Evolutionary conservation across 1,140 invertebrate genomes (phyloP).

Genomic region (Pseudomyrmex pallidus): DNA sequence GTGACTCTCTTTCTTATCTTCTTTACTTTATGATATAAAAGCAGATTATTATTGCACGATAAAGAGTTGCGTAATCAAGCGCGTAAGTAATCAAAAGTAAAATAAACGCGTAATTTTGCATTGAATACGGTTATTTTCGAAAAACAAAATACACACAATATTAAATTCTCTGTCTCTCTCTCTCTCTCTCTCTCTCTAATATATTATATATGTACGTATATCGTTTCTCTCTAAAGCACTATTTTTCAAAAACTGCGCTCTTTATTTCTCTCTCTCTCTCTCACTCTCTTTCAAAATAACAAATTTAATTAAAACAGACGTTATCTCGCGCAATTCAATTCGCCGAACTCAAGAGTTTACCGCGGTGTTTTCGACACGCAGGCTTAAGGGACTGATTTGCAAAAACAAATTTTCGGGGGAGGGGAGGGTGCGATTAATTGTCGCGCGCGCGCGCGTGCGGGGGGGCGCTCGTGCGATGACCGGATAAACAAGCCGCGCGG

Average conservation of each 20-base stretch:
- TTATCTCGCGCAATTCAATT: background rate
- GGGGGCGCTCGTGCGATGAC: background rate
- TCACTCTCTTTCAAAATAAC: background rate
- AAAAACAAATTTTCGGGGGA: background rate
- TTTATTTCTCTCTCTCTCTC: too few species aligned
- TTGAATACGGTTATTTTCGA: background rate
- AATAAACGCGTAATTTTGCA: background rate
- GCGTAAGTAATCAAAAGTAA: background rate
- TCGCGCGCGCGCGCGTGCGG: too few species aligned
- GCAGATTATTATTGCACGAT: too few species aligned
- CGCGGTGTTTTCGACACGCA: background rate
- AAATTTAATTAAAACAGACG: conserved; percentile 22
- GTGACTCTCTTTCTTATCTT: background rate
- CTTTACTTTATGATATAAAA: background rate
- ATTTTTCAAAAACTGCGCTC: background rate
- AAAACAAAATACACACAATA: background rate
- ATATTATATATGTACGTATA: background rate
- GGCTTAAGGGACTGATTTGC: background rate
- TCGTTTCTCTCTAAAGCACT: background rate
- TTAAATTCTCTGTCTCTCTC: background rate
- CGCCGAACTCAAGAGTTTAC: background rate
- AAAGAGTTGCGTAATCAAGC: too few species aligned
- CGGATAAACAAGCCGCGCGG: conserved; percentile 9
- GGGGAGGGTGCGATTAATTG: conserved; percentile 5
- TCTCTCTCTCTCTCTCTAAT: too few species aligned